These are phyloP conservation scores for Xylota segnis DNA, from an alignment of 2,888 invertebrate genomes.

Conservation along the genomic window DNA sequence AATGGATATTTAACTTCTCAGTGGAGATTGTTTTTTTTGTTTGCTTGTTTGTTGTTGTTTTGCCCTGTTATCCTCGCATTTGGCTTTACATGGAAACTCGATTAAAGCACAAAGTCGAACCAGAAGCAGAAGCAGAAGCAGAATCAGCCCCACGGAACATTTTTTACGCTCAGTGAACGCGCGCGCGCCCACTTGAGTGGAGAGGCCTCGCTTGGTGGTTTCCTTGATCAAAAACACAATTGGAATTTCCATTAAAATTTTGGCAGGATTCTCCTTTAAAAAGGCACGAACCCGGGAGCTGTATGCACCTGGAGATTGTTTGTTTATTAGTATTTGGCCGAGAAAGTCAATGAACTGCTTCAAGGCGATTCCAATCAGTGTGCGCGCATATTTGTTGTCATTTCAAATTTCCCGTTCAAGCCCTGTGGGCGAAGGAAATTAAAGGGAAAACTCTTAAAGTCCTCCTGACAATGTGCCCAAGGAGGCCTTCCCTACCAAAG, in stretches of 20 bases:
- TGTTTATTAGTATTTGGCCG: constrained; percentile 18
- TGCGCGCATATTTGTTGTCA: constrained; percentile 32
- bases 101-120: constrained; percentile 34
- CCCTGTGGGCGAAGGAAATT: constrained; percentile 42
- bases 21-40: neutral
- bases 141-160: constrained; percentile 23
- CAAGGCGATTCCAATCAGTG: constrained; percentile 57
- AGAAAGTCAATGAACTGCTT: constrained; percentile 62
- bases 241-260: constrained; percentile 6
- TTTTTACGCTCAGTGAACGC: constrained; percentile 22
- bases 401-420: neutral
- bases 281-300: constrained; percentile 4
- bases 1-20: constrained; percentile 70
- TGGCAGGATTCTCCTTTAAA: constrained; percentile 7
- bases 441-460: constrained; percentile 62
- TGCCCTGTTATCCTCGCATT: constrained; percentile 46
- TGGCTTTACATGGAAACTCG: constrained; percentile 47
- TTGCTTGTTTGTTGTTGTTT: neutral
- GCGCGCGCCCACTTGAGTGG: constrained; percentile 40
- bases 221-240: constrained; percentile 46
- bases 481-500: constrained; percentile 8
- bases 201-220: constrained; percentile 7
- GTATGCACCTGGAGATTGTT: constrained; percentile 15
- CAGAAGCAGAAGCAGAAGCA: too few species aligned
- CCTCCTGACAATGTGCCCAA: constrained; percentile 24